phyloP scores from a whole-genome alignment of 53 echinoderm and acorn worm species.

The Paracentrotus lividus region DNA sequence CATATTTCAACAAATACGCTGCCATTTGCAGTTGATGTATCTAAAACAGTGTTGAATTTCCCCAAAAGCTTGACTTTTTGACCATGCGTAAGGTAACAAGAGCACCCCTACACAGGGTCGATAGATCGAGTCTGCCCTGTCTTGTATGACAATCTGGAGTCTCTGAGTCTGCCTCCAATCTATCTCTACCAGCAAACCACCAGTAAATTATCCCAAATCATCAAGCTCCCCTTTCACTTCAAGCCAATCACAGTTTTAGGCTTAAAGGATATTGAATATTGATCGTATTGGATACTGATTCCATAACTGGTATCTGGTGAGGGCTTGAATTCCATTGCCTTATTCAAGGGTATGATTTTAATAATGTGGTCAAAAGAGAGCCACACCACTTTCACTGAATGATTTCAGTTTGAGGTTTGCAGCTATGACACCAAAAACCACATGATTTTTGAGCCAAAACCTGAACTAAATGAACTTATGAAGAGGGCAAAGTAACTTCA shows the following conservation, averaged over 20 bases:
- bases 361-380: constrained; percentile 16
- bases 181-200: constrained; percentile 45
- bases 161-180: constrained; percentile 25
- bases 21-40: neutral
- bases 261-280: constrained; percentile 60
- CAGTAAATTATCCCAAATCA: constrained; percentile 65
- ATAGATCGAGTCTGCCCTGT: constrained; percentile 22
- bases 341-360: neutral
- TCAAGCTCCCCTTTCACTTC: constrained; percentile 37
- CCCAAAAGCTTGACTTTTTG: neutral
- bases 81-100: neutral
- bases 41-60: neutral
- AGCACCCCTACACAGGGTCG: constrained; percentile 47
- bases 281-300: constrained; percentile 51
- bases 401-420: constrained; percentile 16
- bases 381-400: constrained; percentile 33
- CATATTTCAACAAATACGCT: neutral
- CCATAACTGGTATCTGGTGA: neutral
- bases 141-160: constrained; percentile 61
- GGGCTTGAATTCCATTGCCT: constrained; percentile 21
- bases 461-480: neutral
- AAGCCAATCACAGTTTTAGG: constrained; percentile 40
- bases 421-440: neutral
- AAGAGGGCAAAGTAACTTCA: neutral
- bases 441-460: neutral